Base-by-base conservation (phyloP, 2,888 invertebrate species). In the Drosophila kambysellisi region DNA sequence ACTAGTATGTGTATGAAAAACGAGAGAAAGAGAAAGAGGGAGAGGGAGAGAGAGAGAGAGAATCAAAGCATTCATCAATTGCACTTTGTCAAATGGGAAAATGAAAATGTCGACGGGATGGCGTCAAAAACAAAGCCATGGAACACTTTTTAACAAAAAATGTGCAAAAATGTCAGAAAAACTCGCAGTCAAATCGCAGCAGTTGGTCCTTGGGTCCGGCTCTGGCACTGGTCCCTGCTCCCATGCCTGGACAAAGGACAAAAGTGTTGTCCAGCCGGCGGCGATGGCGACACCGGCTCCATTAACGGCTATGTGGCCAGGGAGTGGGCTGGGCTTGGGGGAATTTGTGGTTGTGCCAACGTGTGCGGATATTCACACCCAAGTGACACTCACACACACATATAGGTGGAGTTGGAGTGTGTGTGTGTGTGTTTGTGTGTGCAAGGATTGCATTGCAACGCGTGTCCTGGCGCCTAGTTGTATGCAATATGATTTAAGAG, bases 141-240 rank as follows among this genome's bases (percentile, higher is more conserved):
- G 35, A 62, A 43, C 46, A 46, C 57, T 33, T 46, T 56, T 15
- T 5, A 32, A 70, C 68, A 80, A 79, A 81, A 84, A 88, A 83
- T 78, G 77, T 82, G 82, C 78, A 83, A 90, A 91, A 90, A 83
- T 91, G 91, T 90, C 91, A 91, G 83, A 91, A 91, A 91, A 91
- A 91, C 83, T 81, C 83, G 67, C 83, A 88, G 73, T 81, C 82
- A 90, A 80, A 81, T 81, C 91, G 81, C 91, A 90, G 89, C 91
- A 83, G 91, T 91, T 81, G 91, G 87, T 76, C 86, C 73, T 66
- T 43, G 39, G 66, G 58, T 51, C 59, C 32, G 48, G 58, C 52
- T 9, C 33, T 20, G 52, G 37, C 30, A 52, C 33, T 51, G 41
- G 43, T 46, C 37, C 48, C 41, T 46, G 25, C 35, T 32, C 33